Conservation (phyloP, 2,888 invertebrate species). For the Allygus modestus region DNA sequence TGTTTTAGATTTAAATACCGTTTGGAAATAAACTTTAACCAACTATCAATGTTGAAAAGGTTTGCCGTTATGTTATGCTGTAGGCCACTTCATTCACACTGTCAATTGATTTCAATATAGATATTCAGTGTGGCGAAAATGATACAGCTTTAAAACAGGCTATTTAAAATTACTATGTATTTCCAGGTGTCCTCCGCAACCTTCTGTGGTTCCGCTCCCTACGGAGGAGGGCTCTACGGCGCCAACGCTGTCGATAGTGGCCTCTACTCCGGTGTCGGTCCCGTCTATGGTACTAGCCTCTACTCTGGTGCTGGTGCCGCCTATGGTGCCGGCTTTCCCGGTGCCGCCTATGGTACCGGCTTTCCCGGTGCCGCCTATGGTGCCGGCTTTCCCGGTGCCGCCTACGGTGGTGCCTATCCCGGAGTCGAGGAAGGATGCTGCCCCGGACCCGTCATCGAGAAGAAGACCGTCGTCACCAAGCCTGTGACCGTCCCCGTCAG, state of each 20-base stretch:
- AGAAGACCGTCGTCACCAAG: constrained; percentile 19
- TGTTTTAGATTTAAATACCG: too few species aligned
- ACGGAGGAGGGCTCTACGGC: not conserved
- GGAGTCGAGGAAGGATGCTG: constrained; percentile 27
- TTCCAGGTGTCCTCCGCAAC: not conserved
- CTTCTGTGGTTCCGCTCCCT: not conserved
- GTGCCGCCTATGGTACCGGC: not conserved
- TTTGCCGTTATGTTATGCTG: too few species aligned
- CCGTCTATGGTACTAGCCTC: constrained; percentile 24
- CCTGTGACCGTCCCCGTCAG: not conserved
- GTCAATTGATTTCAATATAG: too few species aligned
- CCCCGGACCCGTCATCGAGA: constrained; percentile 16
- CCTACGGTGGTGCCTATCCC: not conserved
- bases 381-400: not conserved
- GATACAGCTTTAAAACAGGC: too few species aligned
- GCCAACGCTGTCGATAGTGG: too few species aligned
- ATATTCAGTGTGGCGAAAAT: too few species aligned
- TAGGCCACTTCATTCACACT: too few species aligned
- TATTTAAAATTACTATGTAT: too few species aligned
- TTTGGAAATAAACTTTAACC: too few species aligned
- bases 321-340: constrained; percentile 10
- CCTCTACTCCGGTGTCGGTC: too few species aligned
- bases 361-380: not conserved
- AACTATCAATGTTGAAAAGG: too few species aligned
- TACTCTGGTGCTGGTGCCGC: too few species aligned